Evolutionary conservation across 2,113 vertebrate genomes (phyloP).

Genomic region (Neotragus moschatus): DNA sequence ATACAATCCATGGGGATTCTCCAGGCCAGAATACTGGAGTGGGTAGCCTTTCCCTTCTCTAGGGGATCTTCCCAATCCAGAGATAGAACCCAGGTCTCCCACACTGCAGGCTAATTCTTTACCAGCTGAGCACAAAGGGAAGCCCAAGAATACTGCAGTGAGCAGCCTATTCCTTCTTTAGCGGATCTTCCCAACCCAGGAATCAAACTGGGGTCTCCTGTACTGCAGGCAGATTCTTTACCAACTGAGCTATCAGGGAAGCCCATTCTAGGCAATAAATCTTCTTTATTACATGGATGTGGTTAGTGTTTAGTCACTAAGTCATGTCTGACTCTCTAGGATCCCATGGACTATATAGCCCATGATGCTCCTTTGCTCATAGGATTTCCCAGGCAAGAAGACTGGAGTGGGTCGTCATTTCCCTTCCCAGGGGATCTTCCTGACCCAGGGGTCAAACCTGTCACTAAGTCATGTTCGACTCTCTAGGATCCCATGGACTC

Average conservation of each 20-base stretch:
- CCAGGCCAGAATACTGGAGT: neutral
- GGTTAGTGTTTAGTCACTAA: neutral
- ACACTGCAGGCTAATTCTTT: neutral
- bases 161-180: neutral
- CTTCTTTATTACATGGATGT: neutral
- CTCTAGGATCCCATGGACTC: neutral
- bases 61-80: neutral
- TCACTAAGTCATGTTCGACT: neutral
- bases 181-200: rapidly evolving
- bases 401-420: neutral
- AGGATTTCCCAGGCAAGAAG: neutral
- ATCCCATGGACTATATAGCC: neutral
- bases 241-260: neutral
- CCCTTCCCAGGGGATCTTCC: neutral
- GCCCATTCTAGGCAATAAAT: neutral
- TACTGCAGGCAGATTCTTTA: neutral
- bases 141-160: neutral
- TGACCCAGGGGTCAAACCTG: neutral
- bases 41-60: neutral
- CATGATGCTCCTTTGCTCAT: neutral
- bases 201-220: neutral
- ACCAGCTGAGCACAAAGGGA: neutral
- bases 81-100: neutral
- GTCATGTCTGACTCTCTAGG: neutral
- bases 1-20: neutral